These are phyloP conservation scores for Salvator merianae DNA, from an alignment of 2,113 vertebrate genomes.

Conservation along the genomic window DNA sequence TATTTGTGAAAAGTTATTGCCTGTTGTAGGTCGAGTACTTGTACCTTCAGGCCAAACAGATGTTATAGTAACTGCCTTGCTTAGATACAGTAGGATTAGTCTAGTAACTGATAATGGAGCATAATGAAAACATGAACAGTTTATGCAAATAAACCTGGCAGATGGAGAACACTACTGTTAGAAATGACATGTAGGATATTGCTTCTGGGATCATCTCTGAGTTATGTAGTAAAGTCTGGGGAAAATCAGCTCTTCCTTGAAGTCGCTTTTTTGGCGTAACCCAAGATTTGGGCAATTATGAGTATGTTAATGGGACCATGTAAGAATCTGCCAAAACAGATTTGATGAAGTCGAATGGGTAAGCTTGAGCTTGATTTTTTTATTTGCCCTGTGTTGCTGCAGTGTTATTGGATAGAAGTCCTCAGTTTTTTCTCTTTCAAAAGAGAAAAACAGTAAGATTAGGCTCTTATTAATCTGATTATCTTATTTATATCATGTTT, in stretches of 20 bases:
- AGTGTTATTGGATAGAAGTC: neutral
- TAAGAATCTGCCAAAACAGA: neutral
- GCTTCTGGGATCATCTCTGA: constrained; percentile 48
- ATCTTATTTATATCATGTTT: neutral
- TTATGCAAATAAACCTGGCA: constrained; percentile 73
- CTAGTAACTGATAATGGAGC: constrained; percentile 70
- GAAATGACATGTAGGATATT: constrained; percentile 54
- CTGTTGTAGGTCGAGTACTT: constrained; percentile 10
- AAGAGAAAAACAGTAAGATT: neutral
- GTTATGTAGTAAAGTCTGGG: constrained; percentile 12
- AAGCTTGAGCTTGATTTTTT: neutral
- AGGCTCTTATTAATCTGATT: neutral
- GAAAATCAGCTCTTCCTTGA: constrained; percentile 17
- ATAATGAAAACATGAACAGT: constrained; percentile 74
- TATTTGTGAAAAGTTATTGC: constrained; percentile 31
- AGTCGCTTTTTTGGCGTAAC: neutral
- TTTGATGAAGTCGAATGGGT: neutral
- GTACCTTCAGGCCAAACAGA: too few relatives aligned
- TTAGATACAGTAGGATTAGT: constrained; percentile 63
- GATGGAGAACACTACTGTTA: constrained; percentile 55
- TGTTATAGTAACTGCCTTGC: neutral
- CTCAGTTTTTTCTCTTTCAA: neutral
- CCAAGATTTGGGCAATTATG: neutral
- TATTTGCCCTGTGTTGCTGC: neutral
- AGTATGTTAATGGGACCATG: neutral